phyloP scores from a whole-genome alignment of 2,113 vertebrate genomes.

The Thryonomys swinderianus region DNA sequence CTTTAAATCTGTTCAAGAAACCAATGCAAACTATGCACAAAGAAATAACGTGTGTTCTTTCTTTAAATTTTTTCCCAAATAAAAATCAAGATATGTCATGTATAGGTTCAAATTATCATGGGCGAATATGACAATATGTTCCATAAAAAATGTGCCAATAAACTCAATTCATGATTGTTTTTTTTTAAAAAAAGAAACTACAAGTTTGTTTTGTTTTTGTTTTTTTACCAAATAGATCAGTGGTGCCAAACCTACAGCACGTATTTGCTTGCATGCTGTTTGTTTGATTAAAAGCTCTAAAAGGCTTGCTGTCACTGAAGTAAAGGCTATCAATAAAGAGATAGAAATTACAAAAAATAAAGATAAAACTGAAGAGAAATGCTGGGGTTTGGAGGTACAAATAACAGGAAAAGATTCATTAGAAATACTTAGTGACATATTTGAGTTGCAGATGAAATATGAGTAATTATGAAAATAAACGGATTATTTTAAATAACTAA shows the following conservation, averaged over 20 bases:
- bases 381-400: background rate
- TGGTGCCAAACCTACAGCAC: background rate
- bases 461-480: background rate
- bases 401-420: background rate
- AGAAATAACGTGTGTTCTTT: background rate
- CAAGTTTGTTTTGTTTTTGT: no score
- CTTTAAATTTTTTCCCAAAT: no score
- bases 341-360: background rate
- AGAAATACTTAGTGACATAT: background rate
- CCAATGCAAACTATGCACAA: background rate
- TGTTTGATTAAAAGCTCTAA: background rate
- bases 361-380: background rate
- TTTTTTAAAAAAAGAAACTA: no score
- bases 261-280: rapidly evolving
- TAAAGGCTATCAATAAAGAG: background rate
- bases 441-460: background rate
- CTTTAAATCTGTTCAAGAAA: background rate
- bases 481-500: background rate
- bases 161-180: no score
- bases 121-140: no score
- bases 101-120: no score
- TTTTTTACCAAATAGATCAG: background rate
- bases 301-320: background rate
- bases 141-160: no score
- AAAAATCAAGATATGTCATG: no score